Base-by-base conservation (phyloP, 1,140 invertebrate species). In the Apis laboriosa region DNA sequence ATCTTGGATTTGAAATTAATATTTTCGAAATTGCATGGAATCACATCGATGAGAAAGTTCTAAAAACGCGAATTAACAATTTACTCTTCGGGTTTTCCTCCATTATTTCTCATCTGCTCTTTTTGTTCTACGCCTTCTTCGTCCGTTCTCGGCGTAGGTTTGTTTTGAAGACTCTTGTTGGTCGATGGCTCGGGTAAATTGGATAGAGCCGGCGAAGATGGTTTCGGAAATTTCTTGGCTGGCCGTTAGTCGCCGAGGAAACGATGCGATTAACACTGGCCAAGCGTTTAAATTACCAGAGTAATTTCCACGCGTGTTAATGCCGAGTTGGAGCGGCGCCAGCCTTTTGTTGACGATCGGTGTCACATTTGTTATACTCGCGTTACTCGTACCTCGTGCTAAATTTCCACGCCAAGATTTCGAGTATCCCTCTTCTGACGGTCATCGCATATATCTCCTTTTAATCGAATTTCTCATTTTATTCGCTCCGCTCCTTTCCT, bases 281-380 rank as follows among this genome's bases (percentile, higher is more conserved):
- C 85, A 72, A 55, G 64, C 74, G 68, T 84, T 84, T 84, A 86
- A 87, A 78, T 88, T 84, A 67, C 76, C 76, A 53, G 56, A 73
- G 63, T 86, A 86, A 87, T 84, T 84, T 60, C 85, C 63, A 67
- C 74, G 85, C 68, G 86, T 77, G 85, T 84, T 87, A 84, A 87
- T 64, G 81, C 85, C 61, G 13, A 63, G 11, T 73, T 87, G 86
- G 85, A 78, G 5, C 43, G 28, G 43, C 28, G 85, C 85, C 86
- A 87, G 66, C 63, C 77, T 87, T 84, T 87, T 79, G 77, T 87
- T 87, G 85, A 83, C 75, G 77, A 86, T 87, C 73, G 81, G 70
- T 86, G 85, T 83, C 81, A 83, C 77, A 87, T 86, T 87, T 76
- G 73, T 87, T 84, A 80, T 76, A 64, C 70, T 58, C 67, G 53